Conservation (phyloP, 2,113 vertebrate species). For the Dissostichus mawsoni region DNA sequence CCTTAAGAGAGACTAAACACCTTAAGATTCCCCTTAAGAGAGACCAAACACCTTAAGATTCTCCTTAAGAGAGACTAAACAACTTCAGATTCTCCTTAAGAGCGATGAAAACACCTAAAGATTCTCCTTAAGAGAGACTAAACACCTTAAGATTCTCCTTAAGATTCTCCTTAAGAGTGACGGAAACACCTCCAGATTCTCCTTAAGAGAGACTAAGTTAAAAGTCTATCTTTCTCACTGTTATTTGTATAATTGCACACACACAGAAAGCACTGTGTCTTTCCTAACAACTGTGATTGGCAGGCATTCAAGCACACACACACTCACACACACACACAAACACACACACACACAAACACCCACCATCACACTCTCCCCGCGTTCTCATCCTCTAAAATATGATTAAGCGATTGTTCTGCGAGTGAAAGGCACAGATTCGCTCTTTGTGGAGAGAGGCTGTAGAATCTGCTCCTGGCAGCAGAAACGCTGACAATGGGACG, state of each 20-base stretch:
- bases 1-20: too few species aligned
- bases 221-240: background rate
- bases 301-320: too few species aligned
- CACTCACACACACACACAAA: background rate
- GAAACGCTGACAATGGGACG: constrained; percentile 54
- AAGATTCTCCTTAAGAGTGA: too few species aligned
- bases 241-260: background rate
- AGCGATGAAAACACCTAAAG: too few species aligned
- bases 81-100: too few species aligned
- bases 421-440: constrained; percentile 66
- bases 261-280: background rate
- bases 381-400: constrained; percentile 49
- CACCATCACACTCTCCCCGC: constrained; percentile 27
- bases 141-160: too few species aligned
- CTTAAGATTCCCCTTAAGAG: too few species aligned
- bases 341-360: constrained; percentile 18
- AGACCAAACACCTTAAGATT: too few species aligned
- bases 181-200: too few species aligned
- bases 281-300: constrained; percentile 45
- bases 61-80: too few species aligned
- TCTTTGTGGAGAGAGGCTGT: constrained; percentile 54
- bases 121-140: too few species aligned
- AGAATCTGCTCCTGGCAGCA: constrained; percentile 65
- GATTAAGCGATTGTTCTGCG: constrained; percentile 65
- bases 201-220: too few species aligned